These are phyloP conservation scores for Ptychoptera contaminata DNA, from an alignment of 2,888 invertebrate genomes.

Conservation along the genomic window DNA sequence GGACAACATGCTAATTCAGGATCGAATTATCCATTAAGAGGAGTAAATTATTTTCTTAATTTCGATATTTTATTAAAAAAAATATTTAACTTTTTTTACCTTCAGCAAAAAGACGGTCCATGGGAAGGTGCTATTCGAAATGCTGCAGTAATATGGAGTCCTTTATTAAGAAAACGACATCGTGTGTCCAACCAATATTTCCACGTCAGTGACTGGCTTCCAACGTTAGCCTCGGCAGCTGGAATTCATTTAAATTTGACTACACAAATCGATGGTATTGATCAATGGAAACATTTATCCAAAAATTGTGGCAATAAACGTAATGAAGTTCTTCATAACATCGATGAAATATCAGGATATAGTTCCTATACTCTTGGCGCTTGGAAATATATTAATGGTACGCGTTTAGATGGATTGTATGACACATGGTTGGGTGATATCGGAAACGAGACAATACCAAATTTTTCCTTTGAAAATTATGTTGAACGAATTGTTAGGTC, in stretches of 20 bases:
- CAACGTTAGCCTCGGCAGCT: conserved; percentile 41
- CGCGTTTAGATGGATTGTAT: conserved; percentile 17
- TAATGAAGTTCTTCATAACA: conserved; percentile 50
- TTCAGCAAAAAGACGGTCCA: conserved; percentile 54
- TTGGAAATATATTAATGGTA: conserved; percentile 26
- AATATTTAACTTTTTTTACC: conserved; percentile 9
- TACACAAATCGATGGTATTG: conserved; percentile 42
- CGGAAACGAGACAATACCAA: conserved; percentile 18
- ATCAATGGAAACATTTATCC: conserved; percentile 49
- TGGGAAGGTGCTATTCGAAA: conserved; percentile 78
- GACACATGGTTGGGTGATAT: conserved; percentile 17
- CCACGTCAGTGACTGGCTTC: conserved; percentile 72
- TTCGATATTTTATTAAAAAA: not conserved
- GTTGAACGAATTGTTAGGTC: conserved; percentile 16
- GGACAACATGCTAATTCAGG: conserved; percentile 57
- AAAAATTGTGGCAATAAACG: conserved; percentile 32
- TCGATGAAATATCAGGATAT: conserved; percentile 42
- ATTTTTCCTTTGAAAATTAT: conserved; percentile 15
- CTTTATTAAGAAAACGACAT: conserved; percentile 34
- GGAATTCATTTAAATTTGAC: conserved; percentile 21
- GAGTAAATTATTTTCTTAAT: conserved; percentile 32
- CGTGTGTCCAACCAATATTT: conserved; percentile 48
- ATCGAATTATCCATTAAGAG: conserved; percentile 66
- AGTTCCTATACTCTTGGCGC: conserved; percentile 17
- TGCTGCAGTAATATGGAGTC: conserved; percentile 60